Base-by-base conservation (phyloP, 2,797 vertebrate genomes). In the Eulemur rubriventer region DNA sequence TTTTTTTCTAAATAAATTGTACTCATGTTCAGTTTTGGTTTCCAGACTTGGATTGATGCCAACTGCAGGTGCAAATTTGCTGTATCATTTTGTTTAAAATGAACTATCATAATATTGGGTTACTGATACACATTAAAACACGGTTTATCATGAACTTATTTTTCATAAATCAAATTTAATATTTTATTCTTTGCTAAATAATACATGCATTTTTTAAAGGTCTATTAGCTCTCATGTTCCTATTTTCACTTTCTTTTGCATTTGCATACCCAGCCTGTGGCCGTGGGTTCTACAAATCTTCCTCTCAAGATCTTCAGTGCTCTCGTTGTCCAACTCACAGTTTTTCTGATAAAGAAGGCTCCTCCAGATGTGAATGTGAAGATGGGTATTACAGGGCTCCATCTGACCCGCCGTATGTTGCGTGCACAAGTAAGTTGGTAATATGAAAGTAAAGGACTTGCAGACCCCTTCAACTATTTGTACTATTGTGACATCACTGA, bases 231-330 rank as follows among this genome's bases (percentile, higher is more conserved):
- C 96, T 97, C 96, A 80, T 97, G 96, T 97, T 95, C 30, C 14
- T 52, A 0, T 80, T 86, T 96, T 91, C 7, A 33, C 46, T 90
- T 82, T 92, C 59, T 89, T 91, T 93, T 97, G 98, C 67, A 91
- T 28, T 93, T 97, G 98, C 67, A 91, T 28, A 59, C 48, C 90
- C 98, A 99, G 99, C 99, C 38, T 99, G 99, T 95, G 99, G 99
- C 46, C 99, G 99, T 94, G 99, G 99, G 85, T 99, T 99, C 99
- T 99, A 99, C 99, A 99, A 99, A 98, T 99, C 99, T 52, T 99
- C 99, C 84, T 99, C 99, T 48, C 99, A 99, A 99, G 99, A 99
- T 98, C 99, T 99, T 43, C 99, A 99, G 98, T 99, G 99, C 94
- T 99, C 99, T 76, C 99, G 99, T 28, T 99, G 99, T 96, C 99